phyloP scores from a whole-genome alignment of 2,113 vertebrate species.

The Pithys albifrons region DNA sequence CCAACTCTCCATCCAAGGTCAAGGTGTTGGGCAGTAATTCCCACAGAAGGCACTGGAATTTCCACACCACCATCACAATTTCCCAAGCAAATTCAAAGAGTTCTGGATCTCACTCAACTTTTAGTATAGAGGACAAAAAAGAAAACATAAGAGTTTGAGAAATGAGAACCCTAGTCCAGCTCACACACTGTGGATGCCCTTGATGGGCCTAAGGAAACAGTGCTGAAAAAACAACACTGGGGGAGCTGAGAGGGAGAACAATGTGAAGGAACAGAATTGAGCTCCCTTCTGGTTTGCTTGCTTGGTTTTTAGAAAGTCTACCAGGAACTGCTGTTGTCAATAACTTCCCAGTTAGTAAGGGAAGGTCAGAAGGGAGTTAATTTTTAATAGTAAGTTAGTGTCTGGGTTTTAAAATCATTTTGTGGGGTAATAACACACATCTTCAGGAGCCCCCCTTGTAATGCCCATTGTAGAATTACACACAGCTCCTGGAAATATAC shows the following conservation, averaged over 20 bases:
- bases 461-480: not conserved
- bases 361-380: not conserved
- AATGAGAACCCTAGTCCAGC: not conserved
- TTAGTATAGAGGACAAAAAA: not conserved
- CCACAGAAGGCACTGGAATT: not conserved
- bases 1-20: not conserved
- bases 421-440: not conserved
- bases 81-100: fast-evolving
- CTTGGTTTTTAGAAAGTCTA: not conserved
- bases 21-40: not conserved
- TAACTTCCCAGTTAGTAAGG: not conserved
- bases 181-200: no score
- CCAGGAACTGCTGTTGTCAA: not conserved
- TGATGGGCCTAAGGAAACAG: not conserved
- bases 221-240: not conserved
- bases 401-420: not conserved
- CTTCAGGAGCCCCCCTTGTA: not conserved
- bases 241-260: not conserved
- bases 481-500: not conserved
- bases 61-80: not conserved
- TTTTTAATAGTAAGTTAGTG: not conserved
- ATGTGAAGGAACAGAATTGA: not conserved
- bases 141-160: not conserved
- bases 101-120: not conserved
- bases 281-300: not conserved